Conservation (phyloP, 2,888 invertebrate species). For the Noctua pronuba region DNA sequence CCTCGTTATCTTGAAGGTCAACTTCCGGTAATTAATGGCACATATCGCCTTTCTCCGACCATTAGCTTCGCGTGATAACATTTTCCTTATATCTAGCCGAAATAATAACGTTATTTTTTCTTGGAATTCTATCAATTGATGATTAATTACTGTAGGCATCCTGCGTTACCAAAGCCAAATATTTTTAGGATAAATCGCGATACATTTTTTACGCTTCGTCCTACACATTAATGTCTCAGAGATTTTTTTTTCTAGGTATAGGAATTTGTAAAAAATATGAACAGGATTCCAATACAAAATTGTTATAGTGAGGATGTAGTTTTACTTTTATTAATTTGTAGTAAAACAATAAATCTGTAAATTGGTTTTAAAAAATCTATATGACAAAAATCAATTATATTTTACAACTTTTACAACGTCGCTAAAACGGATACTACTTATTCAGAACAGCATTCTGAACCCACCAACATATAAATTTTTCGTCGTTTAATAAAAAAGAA, state of each 20-base stretch:
- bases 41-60: slow-evolving; percentile 48
- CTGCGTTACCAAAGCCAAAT: background rate
- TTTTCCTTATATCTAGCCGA: slow-evolving; percentile 13
- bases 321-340: background rate
- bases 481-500: too few species aligned
- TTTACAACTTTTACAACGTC: too few species aligned
- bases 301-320: background rate
- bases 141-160: slow-evolving; percentile 24
- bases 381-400: too few species aligned
- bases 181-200: slow-evolving; percentile 4
- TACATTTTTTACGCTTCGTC: slow-evolving; percentile 6
- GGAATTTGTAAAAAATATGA: background rate
- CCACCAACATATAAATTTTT: too few species aligned
- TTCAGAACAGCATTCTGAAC: too few species aligned
- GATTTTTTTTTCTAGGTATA: background rate
- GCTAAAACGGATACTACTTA: too few species aligned
- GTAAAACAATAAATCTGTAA: background rate
- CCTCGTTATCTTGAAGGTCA: slow-evolving; percentile 52
- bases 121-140: slow-evolving; percentile 22
- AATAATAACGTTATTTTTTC: slow-evolving; percentile 19
- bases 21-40: slow-evolving; percentile 50
- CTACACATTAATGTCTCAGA: background rate
- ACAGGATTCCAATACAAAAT: background rate
- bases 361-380: background rate
- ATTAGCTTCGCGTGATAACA: slow-evolving; percentile 33